Evolutionary conservation across 1,140 invertebrate genomes (phyloP), one percentile per base, ranked within the genome.

Genomic region (Elysia chlorotica): DNA sequence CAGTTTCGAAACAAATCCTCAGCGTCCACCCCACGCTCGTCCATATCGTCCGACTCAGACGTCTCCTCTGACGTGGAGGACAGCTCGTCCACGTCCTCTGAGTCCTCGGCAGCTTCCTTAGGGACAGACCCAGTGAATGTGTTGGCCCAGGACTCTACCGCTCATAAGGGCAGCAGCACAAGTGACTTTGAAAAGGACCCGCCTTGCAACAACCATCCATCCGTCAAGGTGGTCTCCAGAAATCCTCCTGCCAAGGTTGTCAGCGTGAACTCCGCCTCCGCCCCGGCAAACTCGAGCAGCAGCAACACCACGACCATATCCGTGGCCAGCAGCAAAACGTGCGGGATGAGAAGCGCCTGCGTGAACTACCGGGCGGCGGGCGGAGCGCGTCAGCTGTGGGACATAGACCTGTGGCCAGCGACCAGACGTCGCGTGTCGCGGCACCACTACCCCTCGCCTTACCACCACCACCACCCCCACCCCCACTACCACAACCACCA

Each of bases 321-420:
- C 67, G 36, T 54, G 33, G 76, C 73, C 75, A 65, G 68, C 37
- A 35, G 62, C 25, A 72, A 65, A 23, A n/a, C n/a, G n/a, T n/a
- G n/a, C n/a, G n/a, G n/a, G n/a, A n/a, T n/a, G n/a, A n/a, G n/a
- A n/a, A n/a, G n/a, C n/a, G n/a, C n/a, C n/a, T n/a, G n/a, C n/a
- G n/a, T n/a, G n/a, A n/a, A n/a, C n/a, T n/a, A n/a, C n/a, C n/a
- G n/a, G n/a, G n/a, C n/a, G n/a, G n/a, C n/a, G n/a, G n/a, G n/a
- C n/a, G 70, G 38, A 10, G 54, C 69, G 19, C 77, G 76, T 30
- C 82, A 82, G 70, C 75, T 82, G 41, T 66, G 82, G 68, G 82
- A 84, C 35, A 81, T 82, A 53, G 80, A 80, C 37, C 77, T 82
- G 37, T 74, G 63, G 65, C 78, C 41, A 71, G 70, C 62, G 61